Conservation (phyloP, 2,797 vertebrate species). For the Hipposideros larvatus region DNA sequence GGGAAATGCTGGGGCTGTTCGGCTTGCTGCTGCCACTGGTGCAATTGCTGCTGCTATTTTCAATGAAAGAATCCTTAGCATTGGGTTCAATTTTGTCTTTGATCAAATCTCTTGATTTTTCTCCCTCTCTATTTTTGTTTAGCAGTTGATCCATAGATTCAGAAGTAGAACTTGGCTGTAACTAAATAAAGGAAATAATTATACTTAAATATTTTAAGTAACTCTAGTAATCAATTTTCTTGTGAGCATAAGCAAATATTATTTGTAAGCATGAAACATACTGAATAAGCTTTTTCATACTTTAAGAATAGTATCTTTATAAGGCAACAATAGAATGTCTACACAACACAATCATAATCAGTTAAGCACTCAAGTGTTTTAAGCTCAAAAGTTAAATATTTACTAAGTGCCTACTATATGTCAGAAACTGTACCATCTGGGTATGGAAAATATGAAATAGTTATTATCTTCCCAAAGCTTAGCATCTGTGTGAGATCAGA, state of each 20-base stretch:
- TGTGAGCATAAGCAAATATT: conserved; percentile 30
- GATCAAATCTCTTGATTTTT: conserved; percentile 95
- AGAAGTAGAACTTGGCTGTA: conserved; percentile 96
- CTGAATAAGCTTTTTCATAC: neutral
- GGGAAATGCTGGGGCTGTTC: conserved; percentile 93
- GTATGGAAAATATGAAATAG: neutral
- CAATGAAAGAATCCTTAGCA: conserved; percentile 89
- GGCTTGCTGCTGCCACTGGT: conserved; percentile 93
- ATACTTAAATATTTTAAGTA: conserved; percentile 58
- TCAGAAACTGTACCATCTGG: neutral
- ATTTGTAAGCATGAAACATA: conserved; percentile 21
- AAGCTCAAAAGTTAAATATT: neutral
- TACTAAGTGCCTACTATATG: neutral
- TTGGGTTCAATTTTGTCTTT: conserved; percentile 93
- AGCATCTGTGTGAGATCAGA: neutral
- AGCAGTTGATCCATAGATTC: conserved; percentile 95
- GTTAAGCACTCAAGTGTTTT: neutral
- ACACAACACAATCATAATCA: neutral
- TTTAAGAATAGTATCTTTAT: conserved; percentile 36
- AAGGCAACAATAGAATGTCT: conserved; percentile 24
- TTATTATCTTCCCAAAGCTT: neutral
- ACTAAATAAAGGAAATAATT: conserved; percentile 88
- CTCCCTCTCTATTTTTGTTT: conserved; percentile 94
- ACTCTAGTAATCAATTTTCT: conserved; percentile 28
- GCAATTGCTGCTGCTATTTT: conserved; percentile 88